phyloP scores from a whole-genome alignment of 2,888 invertebrate species.

The Metacarcinus magister region DNA sequence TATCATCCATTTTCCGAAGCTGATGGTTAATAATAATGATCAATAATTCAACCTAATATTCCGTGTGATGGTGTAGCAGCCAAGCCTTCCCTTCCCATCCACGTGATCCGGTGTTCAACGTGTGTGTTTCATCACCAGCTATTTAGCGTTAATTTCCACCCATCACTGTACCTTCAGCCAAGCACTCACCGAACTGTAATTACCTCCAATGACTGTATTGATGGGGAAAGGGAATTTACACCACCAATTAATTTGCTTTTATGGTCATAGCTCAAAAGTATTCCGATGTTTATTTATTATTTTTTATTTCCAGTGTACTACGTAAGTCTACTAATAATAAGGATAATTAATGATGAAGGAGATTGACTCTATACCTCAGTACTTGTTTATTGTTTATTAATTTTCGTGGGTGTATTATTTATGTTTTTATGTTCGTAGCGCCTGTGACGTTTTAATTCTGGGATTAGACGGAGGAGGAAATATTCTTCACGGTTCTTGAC shows the following conservation, averaged over 20 bases:
- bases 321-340: background rate
- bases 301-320: background rate
- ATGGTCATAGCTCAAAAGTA: slow-evolving; percentile 1
- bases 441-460: background rate
- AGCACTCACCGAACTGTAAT: background rate
- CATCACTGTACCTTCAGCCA: slow-evolving; percentile 1
- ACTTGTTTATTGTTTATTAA: background rate
- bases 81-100: background rate
- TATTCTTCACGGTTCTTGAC: background rate
- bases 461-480: background rate
- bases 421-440: background rate
- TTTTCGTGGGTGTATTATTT: background rate
- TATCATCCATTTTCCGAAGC: background rate
- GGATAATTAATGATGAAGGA: background rate
- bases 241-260: slow-evolving; percentile 5
- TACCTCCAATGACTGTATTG: background rate
- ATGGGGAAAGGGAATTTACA: slow-evolving; percentile 8
- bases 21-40: background rate
- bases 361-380: background rate
- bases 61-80: background rate
- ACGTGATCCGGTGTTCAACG: background rate
- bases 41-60: background rate
- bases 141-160: background rate
- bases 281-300: background rate
- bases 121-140: background rate